These are phyloP conservation scores for Terebella lapidaria DNA, from an alignment of 2,888 invertebrate genomes.

Conservation along the genomic window DNA sequence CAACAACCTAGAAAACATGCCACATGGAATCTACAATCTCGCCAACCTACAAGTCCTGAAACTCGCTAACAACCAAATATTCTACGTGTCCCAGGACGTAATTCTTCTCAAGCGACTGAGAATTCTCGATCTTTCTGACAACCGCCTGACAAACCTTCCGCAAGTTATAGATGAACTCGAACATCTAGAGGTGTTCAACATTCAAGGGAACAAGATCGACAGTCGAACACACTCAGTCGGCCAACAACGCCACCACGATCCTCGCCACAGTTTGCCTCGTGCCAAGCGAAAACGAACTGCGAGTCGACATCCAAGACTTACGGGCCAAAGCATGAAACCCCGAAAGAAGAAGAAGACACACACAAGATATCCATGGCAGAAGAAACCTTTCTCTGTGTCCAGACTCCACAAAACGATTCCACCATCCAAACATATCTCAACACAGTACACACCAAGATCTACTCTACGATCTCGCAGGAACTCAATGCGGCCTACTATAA, in stretches of 20 bases:
- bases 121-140: constrained; percentile 42
- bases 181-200: constrained; percentile 41
- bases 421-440: no score
- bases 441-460: constrained; percentile 9
- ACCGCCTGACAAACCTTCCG: constrained; percentile 39
- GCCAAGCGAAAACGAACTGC: no score
- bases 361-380: no score
- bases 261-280: no score
- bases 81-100: constrained; percentile 42
- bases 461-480: constrained; percentile 4
- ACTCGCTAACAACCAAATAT: constrained; percentile 38
- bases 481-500: no score
- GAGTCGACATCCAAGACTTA: no score
- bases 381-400: no score
- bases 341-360: no score
- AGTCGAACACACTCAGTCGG: no score
- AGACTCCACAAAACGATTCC: no score
- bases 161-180: constrained; percentile 38
- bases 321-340: no score
- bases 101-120: constrained; percentile 34
- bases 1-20: constrained; percentile 42
- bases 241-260: no score
- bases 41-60: constrained; percentile 33
- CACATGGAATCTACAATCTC: constrained; percentile 39
- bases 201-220: constrained; percentile 33